Percentiles rank a stretch among this genome's conserved stretches.
phyloP scores from a whole-genome alignment of 2,113 vertebrate genomes.

The Saccopteryx bilineata region DNA sequence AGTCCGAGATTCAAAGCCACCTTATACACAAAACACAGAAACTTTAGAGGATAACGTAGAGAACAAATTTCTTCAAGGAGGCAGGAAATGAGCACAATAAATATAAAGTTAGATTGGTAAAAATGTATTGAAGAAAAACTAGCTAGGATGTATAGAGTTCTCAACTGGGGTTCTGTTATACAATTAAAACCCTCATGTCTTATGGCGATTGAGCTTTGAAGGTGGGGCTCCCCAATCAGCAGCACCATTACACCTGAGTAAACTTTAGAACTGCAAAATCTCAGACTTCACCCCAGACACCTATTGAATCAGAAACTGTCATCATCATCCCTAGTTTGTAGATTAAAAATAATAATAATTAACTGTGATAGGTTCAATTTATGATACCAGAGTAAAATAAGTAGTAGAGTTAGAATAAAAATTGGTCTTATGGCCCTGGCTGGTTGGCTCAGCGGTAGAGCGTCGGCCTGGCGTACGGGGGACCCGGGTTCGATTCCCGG shows the following conservation, averaged over 20 bases:
- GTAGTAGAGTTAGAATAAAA: not conserved
- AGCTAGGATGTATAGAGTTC: not conserved
- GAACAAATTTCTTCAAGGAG: not conserved
- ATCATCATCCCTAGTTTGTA: not conserved
- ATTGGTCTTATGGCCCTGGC: not conserved
- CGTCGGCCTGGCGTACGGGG: too few species aligned
- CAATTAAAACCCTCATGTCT: not conserved
- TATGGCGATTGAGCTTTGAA: not conserved
- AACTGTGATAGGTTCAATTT: not conserved
- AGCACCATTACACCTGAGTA: not conserved
- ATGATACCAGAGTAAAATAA: not conserved
- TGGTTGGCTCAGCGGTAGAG: too few species aligned
- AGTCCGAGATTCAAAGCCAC: not conserved
- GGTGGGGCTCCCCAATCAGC: not conserved
- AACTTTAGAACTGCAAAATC: not conserved
- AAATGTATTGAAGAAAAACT: not conserved
- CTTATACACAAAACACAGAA: not conserved
- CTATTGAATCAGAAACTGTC: not conserved
- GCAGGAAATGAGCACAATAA: not conserved
- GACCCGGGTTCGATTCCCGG: too few species aligned
- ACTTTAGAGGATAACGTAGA: accelerated
- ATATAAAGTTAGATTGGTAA: not conserved
- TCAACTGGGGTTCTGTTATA: not conserved
- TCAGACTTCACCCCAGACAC: not conserved
- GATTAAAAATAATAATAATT: not conserved